Evolutionary conservation across 2,797 vertebrate genomes (phyloP), one percentile per base, ranked within the genome.

Genomic region (Brotula barbata): DNA sequence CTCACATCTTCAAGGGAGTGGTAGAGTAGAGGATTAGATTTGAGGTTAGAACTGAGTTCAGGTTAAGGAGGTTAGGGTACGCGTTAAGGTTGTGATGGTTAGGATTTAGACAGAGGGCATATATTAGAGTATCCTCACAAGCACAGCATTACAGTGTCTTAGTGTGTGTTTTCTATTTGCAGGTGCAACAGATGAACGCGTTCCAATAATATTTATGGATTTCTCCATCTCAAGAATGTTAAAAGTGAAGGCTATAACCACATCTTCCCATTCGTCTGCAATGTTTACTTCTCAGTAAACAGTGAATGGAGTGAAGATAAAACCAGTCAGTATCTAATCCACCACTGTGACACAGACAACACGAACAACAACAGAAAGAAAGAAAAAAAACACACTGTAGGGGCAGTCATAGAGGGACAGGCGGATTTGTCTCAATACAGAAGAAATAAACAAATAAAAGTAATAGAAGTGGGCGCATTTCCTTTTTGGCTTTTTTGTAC

Each of bases 161-260:
- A 49, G 2, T 36, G 20, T 41, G 45, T 42, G 12, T 21, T 45
- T 11, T 37, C 21, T 34, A 36, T 52, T 75, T 69, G 63, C 83
- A 86, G 85, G 78, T 87, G 81, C 68, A 67, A 60, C 0, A 41
- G 56, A 59, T 54, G 70, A 78, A 82, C 64, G 53, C 41, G 72
- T 83, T 83, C 73, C 72, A 84, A 86, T 81, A 89, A 90, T 87
- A 89, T 90, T 89, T 87, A 68, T 60, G 37, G 25, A 57, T 65
- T 39, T 77, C 45, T 71, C 57, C 67, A 37, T 60, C 47, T 43
- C n/a, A 60, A 78, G 79, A 85, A 89, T 83, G 77, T 51, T 5
- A 82, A 57, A 78, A 85, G 84, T 72, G 63, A 72, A 76, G 67
- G 49, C 22, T 64, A 53, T 8, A 25, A 68, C 41, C 48, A 2